These are phyloP conservation scores for Spea bombifrons DNA, from an alignment of 2,113 vertebrate genomes.

Conservation along the genomic window DNA sequence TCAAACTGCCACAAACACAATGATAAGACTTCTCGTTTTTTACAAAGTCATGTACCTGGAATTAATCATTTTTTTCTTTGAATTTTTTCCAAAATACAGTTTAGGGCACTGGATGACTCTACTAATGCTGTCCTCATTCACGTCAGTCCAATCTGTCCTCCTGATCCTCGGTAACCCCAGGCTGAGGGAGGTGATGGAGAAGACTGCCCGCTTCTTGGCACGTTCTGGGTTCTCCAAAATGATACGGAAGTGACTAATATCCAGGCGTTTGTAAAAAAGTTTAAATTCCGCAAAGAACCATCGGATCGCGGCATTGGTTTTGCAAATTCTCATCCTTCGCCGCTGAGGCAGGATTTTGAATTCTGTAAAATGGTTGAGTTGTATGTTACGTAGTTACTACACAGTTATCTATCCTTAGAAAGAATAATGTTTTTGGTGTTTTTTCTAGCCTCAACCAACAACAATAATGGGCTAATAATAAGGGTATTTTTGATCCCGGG, in stretches of 20 bases:
- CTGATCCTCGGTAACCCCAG: conserved; percentile 9
- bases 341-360: too few relatives aligned
- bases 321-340: too few relatives aligned
- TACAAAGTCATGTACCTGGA: not conserved
- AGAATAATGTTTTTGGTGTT: too few relatives aligned
- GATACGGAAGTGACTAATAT: not conserved
- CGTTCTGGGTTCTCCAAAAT: not conserved
- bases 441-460: too few relatives aligned
- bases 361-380: too few relatives aligned
- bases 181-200: not conserved
- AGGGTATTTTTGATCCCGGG: too few relatives aligned
- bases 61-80: not conserved
- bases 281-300: not conserved
- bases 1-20: conserved; percentile 1
- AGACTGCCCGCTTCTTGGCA: not conserved
- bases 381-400: too few relatives aligned
- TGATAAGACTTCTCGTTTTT: not conserved
- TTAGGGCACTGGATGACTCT: not conserved
- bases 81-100: not conserved
- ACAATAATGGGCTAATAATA: too few relatives aligned
- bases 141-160: conserved; percentile 6
- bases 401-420: too few relatives aligned
- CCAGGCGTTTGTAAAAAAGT: not conserved
- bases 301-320: not conserved
- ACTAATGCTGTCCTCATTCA: not conserved